phyloP scores from a whole-genome alignment of 2,888 invertebrate genomes.

The Ectropis crepuscularia region DNA sequence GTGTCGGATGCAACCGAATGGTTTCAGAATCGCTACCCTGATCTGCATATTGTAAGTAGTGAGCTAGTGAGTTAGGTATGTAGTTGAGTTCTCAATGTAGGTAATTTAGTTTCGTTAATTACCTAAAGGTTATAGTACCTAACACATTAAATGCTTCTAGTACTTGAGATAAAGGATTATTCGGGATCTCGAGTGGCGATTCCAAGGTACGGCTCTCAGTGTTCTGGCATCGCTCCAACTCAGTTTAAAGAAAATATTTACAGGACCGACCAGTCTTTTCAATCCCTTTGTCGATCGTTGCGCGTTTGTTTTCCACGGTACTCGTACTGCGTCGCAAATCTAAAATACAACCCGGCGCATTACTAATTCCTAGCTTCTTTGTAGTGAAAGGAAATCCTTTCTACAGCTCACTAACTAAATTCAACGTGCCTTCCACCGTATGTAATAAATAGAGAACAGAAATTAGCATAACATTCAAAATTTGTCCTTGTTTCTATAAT shows the following conservation, averaged over 20 bases:
- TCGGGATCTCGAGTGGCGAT: slow-evolving; percentile 24
- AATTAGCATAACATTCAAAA: slow-evolving; percentile 31
- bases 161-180: slow-evolving; percentile 32
- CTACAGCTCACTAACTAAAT: slow-evolving; percentile 13
- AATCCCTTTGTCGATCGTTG: slow-evolving; percentile 57
- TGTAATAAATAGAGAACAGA: slow-evolving; percentile 5
- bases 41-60: too few species aligned
- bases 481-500: slow-evolving; percentile 7
- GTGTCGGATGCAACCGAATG: too few species aligned
- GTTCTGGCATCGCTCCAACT: slow-evolving; percentile 59
- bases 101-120: too few species aligned
- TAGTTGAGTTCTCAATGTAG: too few species aligned
- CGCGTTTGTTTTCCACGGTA: slow-evolving; percentile 44
- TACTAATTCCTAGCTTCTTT: slow-evolving; percentile 24
- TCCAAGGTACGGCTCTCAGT: slow-evolving; percentile 26
- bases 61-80: too few species aligned
- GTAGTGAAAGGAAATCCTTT: slow-evolving; percentile 30
- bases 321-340: slow-evolving; percentile 47
- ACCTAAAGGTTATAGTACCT: background rate
- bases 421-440: slow-evolving; percentile 15
- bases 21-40: too few species aligned
- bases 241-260: slow-evolving; percentile 63
- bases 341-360: slow-evolving; percentile 45
- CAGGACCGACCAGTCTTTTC: slow-evolving; percentile 45
- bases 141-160: slow-evolving; percentile 14